Base-by-base conservation (phyloP, 2,113 vertebrate genomes). In the Aegithalos caudatus region DNA sequence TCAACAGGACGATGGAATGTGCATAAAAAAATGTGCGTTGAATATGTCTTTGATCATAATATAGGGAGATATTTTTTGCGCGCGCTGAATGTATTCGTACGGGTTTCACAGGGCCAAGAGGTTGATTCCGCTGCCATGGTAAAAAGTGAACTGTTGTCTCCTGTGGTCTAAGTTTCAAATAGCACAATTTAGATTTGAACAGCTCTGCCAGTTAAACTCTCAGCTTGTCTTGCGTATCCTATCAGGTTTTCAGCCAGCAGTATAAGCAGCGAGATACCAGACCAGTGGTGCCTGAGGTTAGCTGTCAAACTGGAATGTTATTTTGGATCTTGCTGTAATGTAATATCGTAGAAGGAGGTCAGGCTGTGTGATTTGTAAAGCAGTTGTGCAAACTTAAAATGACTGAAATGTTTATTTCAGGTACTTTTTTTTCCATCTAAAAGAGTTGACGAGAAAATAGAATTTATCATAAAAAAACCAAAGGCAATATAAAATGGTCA, bases 1-100 rank as follows among this genome's bases (percentile, higher is more conserved):
- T 99, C 99, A 99, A 97, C 98, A 93, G 98, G 97, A 96, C 73
- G 96, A 98, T 98, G 98, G 98, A 98, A 98, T 96, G 98, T 98
- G 98, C 98, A 98, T 98, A 98, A 97, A 98, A 40, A 98, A 98
- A 98, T 96, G 96, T 77, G 81, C 45, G 58, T 92, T 89, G 96
- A 95, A 86, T 96, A 62, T 14, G 40, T 95, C 95, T 97, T 97
- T 98, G 93, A 95, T 98, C 97, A 98, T 98, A 98, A 98, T 98
- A 97, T 96, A 97, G 97, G 98, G 98, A 98, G 97, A 98, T 98
- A 91, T 83, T 95, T 92, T 88, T 86, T 48, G 72, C 66, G 73
- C 28, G 64, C 37, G 66, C 95, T 97, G 91, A 98, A 98, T 98
- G 96, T 98, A 99, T 99, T 99, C 98, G 97, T 97, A 98, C 97